Percentiles rank a stretch among this genome's conserved stretches.
These are phyloP conservation scores for Nyctalus aviator DNA, from an alignment of 2,797 vertebrate genomes.

Conservation along the genomic window DNA sequence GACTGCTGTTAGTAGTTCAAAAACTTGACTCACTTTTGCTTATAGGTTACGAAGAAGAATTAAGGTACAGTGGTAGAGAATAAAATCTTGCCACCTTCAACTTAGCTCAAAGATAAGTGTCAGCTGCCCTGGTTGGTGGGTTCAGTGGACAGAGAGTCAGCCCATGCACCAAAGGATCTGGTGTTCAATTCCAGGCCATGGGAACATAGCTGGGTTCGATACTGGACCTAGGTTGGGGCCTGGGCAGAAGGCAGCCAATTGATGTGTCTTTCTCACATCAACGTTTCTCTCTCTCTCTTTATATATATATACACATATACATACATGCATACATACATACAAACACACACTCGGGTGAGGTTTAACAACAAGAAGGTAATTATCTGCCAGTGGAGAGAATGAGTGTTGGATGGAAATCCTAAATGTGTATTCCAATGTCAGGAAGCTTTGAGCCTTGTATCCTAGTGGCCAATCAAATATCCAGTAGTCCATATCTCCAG, in stretches of 20 bases:
- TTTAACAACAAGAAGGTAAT: too few relatives aligned
- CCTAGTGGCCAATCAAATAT: conserved; percentile 49
- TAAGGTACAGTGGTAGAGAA: conserved; percentile 43
- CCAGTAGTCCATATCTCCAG: conserved; percentile 29
- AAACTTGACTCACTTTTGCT: conserved; percentile 64
- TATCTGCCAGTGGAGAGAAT: conserved; percentile 18
- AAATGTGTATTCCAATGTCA: conserved; percentile 49
- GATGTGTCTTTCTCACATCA: too few relatives aligned
- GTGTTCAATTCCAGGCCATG: too few relatives aligned
- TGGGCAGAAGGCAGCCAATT: too few relatives aligned
- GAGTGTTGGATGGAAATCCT: conserved; percentile 18
- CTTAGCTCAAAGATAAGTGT: conserved; percentile 59
- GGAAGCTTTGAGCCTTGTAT: neutral
- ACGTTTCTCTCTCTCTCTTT: too few relatives aligned
- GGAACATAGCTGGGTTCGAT: too few relatives aligned
- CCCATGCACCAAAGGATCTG: too few relatives aligned
- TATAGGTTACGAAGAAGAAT: conserved; percentile 61
- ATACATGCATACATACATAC: too few relatives aligned
- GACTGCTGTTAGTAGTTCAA: conserved; percentile 62
- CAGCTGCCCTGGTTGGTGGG: neutral
- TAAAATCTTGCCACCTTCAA: conserved; percentile 53
- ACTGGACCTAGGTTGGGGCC: too few relatives aligned
- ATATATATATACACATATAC: too few relatives aligned
- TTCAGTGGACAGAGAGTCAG: too few relatives aligned
- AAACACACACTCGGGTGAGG: too few relatives aligned